These are phyloP conservation scores for Campoplex capitator DNA, from an alignment of 2,888 invertebrate genomes.

Conservation along the genomic window DNA sequence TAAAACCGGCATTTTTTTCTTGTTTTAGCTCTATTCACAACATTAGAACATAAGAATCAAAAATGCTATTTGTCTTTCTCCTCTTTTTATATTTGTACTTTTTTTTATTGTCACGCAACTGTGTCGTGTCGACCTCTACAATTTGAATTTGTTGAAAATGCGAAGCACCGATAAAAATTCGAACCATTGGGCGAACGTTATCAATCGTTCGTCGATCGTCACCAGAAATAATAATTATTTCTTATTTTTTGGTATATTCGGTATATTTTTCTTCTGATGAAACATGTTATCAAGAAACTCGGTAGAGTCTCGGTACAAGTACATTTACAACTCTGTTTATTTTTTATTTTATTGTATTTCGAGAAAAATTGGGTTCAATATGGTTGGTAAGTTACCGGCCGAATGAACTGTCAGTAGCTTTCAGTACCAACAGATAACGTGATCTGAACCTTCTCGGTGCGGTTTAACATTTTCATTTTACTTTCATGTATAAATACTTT, in stretches of 20 bases:
- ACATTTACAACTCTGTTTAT: too few species aligned
- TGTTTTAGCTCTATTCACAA: neutral
- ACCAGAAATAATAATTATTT: neutral
- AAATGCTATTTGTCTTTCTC: too few species aligned
- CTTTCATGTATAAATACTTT: neutral
- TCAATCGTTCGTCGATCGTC: neutral
- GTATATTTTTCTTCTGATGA: neutral
- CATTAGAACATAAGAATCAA: neutral
- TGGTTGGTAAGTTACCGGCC: neutral
- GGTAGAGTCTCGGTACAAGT: too few species aligned
- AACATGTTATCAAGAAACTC: neutral
- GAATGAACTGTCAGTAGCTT: neutral
- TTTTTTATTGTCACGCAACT: neutral
- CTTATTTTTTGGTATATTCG: neutral
- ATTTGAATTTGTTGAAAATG: neutral
- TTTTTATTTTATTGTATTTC: neutral
- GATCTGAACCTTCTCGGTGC: neutral
- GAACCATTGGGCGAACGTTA: neutral
- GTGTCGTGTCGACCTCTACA: constrained; percentile 2
- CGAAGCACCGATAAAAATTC: neutral
- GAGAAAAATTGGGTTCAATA: neutral
- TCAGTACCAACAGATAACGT: neutral
- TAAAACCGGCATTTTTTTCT: constrained; percentile 85
- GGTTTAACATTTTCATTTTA: neutral
- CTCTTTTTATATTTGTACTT: too few species aligned